phyloP scores from a whole-genome alignment of 2,113 vertebrate genomes.

The Nanorana parkeri region DNA sequence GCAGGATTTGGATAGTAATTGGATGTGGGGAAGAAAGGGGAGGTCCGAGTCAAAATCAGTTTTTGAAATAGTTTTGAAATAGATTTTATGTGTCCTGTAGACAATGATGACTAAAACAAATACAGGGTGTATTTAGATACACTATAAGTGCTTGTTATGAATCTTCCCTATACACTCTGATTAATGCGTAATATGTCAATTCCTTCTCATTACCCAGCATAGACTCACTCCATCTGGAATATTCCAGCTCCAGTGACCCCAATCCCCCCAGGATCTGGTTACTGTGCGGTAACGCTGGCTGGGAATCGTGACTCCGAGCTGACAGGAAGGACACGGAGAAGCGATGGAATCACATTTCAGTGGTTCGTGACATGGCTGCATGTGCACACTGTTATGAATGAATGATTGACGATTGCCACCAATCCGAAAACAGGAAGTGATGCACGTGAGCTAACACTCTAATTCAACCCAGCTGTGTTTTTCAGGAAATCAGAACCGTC shows the following conservation, averaged over 20 bases:
- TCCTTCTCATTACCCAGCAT: neutral
- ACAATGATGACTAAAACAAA: too few species aligned
- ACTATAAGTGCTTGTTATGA: too few species aligned
- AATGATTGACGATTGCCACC: neutral
- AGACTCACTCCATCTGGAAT: neutral
- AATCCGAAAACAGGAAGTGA: conserved; percentile 8
- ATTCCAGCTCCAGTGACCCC: neutral
- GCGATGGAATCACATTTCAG: neutral
- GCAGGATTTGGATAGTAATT: too few species aligned
- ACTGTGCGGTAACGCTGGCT: neutral
- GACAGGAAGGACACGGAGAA: neutral
- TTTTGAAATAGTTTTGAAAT: too few species aligned
- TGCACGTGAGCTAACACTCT: neutral
- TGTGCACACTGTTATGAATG: neutral
- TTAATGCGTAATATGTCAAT: too few species aligned
- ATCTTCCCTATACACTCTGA: too few species aligned
- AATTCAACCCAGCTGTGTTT: conserved; percentile 8
- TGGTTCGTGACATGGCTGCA: neutral
- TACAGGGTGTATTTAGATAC: too few species aligned
- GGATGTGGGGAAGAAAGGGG: too few species aligned
- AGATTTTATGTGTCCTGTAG: too few species aligned
- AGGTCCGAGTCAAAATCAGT: too few species aligned
- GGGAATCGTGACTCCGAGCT: neutral
- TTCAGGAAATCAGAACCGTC: conserved; percentile 1
- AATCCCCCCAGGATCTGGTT: neutral